phyloP scores from a whole-genome alignment of 2,888 invertebrate species.

The Azorinus chamasolen region DNA sequence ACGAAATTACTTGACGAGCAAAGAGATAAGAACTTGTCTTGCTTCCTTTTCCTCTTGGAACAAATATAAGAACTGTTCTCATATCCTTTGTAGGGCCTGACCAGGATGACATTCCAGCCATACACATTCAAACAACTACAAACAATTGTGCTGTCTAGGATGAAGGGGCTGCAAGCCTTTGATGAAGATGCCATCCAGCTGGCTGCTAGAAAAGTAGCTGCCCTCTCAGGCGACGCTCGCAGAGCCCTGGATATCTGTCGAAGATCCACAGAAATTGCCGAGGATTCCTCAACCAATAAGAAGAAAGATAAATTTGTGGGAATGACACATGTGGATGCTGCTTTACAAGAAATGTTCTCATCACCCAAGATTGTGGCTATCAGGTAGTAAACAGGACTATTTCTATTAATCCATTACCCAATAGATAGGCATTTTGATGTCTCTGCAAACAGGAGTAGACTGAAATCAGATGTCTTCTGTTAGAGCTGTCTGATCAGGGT shows the following conservation, averaged over 20 bases:
- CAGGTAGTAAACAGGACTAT: conserved; percentile 86
- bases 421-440: no score
- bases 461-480: no score
- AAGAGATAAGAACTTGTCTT: no score
- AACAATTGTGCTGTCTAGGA: conserved; percentile 87
- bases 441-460: no score
- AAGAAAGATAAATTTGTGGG: conserved; percentile 87
- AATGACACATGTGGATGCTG: conserved; percentile 93
- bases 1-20: no score
- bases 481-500: no score
- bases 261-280: conserved; percentile 95
- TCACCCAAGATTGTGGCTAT: conserved; percentile 95
- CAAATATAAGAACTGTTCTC: no score
- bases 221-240: conserved; percentile 96
- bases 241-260: conserved; percentile 98
- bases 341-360: conserved; percentile 95
- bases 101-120: conserved; percentile 96
- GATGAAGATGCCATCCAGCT: conserved; percentile 96
- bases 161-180: conserved; percentile 89
- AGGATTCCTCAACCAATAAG: conserved; percentile 57
- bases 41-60: no score
- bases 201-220: conserved; percentile 95
- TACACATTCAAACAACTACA: conserved; percentile 96
- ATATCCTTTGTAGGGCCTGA: conserved; percentile 89
- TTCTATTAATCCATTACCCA: no score